Conservation (phyloP, 2,888 invertebrate species). For the Machimus atricapillus region DNA sequence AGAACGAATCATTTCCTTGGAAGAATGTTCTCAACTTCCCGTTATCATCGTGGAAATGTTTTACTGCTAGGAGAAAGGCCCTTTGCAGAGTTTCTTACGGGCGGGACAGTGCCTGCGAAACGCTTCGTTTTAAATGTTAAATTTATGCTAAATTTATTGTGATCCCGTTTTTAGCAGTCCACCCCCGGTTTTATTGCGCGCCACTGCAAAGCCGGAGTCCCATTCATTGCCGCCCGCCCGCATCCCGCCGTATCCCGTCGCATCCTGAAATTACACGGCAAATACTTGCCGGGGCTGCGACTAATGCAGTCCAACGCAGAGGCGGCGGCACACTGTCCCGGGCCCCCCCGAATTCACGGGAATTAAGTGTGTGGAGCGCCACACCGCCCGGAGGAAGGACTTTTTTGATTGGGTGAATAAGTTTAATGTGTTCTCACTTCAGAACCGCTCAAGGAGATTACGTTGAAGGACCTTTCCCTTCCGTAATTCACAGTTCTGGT, state of each 20-base stretch:
- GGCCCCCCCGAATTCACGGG: neutral
- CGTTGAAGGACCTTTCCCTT: neutral
- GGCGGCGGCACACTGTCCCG: neutral
- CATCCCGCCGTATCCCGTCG: neutral
- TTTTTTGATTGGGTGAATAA: constrained; percentile 8
- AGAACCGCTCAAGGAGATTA: neutral
- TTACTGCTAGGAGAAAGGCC: constrained; percentile 12
- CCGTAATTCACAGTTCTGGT: constrained; percentile 13
- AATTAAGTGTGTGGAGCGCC: neutral
- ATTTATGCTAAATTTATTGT: constrained; percentile 47
- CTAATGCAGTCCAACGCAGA: neutral
- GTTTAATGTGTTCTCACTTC: constrained; percentile 9
- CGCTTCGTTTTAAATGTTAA: constrained; percentile 43
- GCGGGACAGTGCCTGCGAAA: neutral
- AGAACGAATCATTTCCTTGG: constrained; percentile 26
- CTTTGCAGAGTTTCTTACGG: neutral
- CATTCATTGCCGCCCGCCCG: neutral
- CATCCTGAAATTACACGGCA: neutral
- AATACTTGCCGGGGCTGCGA: neutral
- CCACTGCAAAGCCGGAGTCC: neutral
- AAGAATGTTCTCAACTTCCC: constrained; percentile 2
- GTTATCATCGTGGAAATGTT: constrained; percentile 9
- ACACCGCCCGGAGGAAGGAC: neutral
- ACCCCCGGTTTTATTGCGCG: constrained; percentile 24
- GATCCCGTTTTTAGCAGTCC: constrained; percentile 43